Percentiles rank a stretch among this genome's conserved stretches.
These are phyloP conservation scores for Hemibagrus wyckioides DNA, from an alignment of 2,113 vertebrate genomes.

Conservation along the genomic window DNA sequence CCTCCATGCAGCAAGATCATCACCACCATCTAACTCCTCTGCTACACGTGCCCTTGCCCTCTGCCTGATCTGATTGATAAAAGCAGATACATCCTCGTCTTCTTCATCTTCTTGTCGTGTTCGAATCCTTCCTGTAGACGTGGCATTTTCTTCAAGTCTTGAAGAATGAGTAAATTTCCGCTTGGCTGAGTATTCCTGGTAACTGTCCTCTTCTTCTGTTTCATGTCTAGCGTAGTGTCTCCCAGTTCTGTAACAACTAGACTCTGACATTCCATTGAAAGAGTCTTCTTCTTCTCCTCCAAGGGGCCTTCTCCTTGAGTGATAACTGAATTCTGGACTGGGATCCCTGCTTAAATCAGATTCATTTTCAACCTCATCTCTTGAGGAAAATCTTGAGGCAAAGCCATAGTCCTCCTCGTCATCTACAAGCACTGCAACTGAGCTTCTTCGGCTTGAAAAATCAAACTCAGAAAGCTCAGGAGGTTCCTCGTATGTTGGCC, in stretches of 20 bases:
- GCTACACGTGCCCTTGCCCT: conserved; percentile 64
- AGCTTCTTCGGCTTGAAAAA: conserved; percentile 73
- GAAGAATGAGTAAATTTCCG: conserved; percentile 78
- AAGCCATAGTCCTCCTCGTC: conserved; percentile 67
- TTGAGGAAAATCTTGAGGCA: conserved; percentile 72
- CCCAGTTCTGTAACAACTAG: conserved; percentile 53
- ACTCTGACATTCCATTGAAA: conserved; percentile 63
- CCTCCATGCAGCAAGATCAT: conserved; percentile 88
- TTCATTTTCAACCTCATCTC: conserved; percentile 65
- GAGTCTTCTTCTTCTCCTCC: conserved; percentile 52
- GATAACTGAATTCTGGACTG: conserved; percentile 68
- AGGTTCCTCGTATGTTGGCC: conserved; percentile 61
- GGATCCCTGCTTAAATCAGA: conserved; percentile 61
- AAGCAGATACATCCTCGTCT: conserved; percentile 69
- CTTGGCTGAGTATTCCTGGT: conserved; percentile 72
- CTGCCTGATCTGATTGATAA: conserved; percentile 70
- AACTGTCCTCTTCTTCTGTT: conserved; percentile 68
- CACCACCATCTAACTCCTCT: conserved; percentile 81
- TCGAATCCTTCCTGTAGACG: conserved; percentile 58
- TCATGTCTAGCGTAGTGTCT: conserved; percentile 65
- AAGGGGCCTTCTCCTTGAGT: conserved; percentile 62
- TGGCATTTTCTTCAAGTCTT: conserved; percentile 67
- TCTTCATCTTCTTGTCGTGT: conserved; percentile 60
- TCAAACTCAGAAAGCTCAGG: conserved; percentile 76
- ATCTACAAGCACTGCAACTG: conserved; percentile 63